Conservation (phyloP, 1,140 invertebrate genomes). For the Ceratina calcarata region DNA sequence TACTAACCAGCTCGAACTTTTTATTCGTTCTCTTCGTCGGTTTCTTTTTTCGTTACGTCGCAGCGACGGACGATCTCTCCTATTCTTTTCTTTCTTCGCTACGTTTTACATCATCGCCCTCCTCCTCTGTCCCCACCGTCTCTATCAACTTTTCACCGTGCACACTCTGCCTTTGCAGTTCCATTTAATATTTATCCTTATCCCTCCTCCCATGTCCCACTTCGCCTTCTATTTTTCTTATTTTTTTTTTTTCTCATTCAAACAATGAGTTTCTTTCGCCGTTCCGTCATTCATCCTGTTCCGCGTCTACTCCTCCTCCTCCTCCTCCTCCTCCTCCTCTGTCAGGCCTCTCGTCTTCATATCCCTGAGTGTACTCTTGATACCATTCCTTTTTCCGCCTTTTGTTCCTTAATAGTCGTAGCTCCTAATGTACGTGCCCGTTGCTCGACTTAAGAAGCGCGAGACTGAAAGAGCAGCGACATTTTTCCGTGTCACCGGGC, state of each 20-base stretch:
- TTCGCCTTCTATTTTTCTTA: slow-evolving; percentile 1
- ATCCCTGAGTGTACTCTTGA: slow-evolving; percentile 19
- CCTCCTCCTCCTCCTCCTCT: no score
- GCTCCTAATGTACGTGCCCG: slow-evolving; percentile 31
- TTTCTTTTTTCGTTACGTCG: not conserved
- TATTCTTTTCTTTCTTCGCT: not conserved
- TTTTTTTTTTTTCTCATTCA: slow-evolving; percentile 27
- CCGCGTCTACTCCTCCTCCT: no score
- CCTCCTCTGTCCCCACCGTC: not conserved
- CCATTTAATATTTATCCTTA: slow-evolving; percentile 37
- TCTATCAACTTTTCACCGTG: slow-evolving; percentile 13
- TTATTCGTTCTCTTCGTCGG: not conserved
- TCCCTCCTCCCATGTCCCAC: no score
- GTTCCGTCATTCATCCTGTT: not conserved
- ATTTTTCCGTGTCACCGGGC: slow-evolving; percentile 23
- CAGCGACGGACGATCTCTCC: not conserved
- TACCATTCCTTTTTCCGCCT: slow-evolving; percentile 20
- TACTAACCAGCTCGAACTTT: not conserved
- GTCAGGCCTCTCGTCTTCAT: not conserved
- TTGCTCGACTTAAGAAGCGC: not conserved
- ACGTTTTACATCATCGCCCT: slow-evolving; percentile 3
- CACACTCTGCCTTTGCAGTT: not conserved
- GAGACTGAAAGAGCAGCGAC: slow-evolving; percentile 12
- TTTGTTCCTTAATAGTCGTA: slow-evolving; percentile 37
- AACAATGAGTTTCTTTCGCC: slow-evolving; percentile 32